Evolutionary conservation across 53 echinoderm and acorn worm species (phyloP).

Genomic region (Mesocentrotus franciscanus): DNA sequence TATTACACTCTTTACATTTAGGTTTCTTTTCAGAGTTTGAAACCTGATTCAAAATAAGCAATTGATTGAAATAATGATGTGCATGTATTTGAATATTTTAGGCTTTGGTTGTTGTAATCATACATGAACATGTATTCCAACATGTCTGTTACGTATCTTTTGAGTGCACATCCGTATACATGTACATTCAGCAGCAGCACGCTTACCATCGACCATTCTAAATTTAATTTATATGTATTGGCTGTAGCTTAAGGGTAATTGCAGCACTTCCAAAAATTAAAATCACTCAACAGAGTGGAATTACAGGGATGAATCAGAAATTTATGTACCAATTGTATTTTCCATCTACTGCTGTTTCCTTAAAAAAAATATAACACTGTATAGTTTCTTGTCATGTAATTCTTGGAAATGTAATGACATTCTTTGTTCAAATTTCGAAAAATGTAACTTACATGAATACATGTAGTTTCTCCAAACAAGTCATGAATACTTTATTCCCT

Average conservation of each 20-base stretch:
- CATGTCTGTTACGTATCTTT: neutral
- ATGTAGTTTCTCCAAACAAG: too few relatives aligned
- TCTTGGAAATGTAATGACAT: too few relatives aligned
- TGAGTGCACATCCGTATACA: neutral
- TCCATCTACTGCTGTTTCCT: too few relatives aligned
- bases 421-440: too few relatives aligned
- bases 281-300: slow-evolving; percentile 9
- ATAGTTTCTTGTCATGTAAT: too few relatives aligned
- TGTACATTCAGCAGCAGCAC: neutral
- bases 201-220: neutral
- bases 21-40: too few relatives aligned
- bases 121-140: neutral
- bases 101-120: neutral
- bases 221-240: neutral
- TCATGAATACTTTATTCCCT: too few relatives aligned
- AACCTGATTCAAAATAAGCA: neutral
- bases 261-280: slow-evolving; percentile 15
- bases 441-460: too few relatives aligned
- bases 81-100: neutral
- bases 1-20: too few relatives aligned
- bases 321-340: neutral
- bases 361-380: too few relatives aligned
- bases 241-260: slow-evolving; percentile 45
- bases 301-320: slow-evolving; percentile 16
- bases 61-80: neutral